Base-by-base conservation (phyloP, 1,140 invertebrate genomes). In the Olivierus martensii region DNA sequence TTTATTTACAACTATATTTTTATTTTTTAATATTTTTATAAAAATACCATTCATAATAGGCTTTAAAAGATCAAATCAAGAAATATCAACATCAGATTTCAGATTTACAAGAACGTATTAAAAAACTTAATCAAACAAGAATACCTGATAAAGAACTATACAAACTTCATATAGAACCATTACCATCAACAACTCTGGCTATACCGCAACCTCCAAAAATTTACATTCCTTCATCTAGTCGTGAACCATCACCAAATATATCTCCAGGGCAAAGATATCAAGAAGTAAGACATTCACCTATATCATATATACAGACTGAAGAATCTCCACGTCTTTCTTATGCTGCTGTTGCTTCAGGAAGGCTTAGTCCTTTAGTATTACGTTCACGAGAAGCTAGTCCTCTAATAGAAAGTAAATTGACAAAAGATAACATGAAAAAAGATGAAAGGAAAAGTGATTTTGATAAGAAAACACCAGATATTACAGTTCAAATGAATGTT, bases 21-120 rank as follows among this genome's bases (percentile, higher is more conserved):
- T 46, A 14, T 55, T 44, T 65, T 63, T 61, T 62, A 14, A 17
- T 36, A 45, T 50, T 45, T 55, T n/a, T 44, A 45, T 49, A 5
- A 49, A 44, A 48, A 48, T 42, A 17, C 41, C 28, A 28, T 28
- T 28, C 28, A 28, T 9, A 28, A 28, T 41, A 70, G 69, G 66
- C 56, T 43, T 59, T 69, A 57, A 62, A 63, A 43, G 62, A 59
- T 39, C 63, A 70, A 54, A 69, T 69, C 46, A 64, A 65, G 60
- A 51, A 52, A 10, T 67, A 66, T 59, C 63, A 68, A 44, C 60
- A 57, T 38, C 63, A 56, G 57, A 61, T 70, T 17, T 60, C 56
- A 55, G 59, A 65, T 45, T 57, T 70, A 14, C 62, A 65, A 56
- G 64, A 66, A 19, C 56, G 49, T 22, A 55, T 60, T 38, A 60